Evolutionary conservation across 2,797 vertebrate species (phyloP).

Genomic region (Pterois miles): DNA sequence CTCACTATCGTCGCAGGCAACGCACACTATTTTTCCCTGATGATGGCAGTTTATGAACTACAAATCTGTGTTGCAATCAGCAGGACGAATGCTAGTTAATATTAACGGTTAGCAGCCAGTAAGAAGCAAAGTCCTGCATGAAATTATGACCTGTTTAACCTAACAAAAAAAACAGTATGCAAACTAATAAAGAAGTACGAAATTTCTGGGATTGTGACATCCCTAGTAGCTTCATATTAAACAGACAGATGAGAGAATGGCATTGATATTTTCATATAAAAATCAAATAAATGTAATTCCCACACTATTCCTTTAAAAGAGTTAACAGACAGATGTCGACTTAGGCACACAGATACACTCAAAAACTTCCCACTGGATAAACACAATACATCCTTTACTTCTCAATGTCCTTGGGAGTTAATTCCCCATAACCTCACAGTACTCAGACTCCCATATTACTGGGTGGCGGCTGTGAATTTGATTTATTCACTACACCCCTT

Average conservation of each 20-base stretch:
- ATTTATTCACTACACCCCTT: slow-evolving; percentile 29
- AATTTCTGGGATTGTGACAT: too few relatives aligned
- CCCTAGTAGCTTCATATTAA: neutral
- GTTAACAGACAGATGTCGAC: neutral
- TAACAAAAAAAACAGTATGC: too few relatives aligned
- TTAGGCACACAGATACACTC: neutral
- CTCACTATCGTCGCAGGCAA: too few relatives aligned
- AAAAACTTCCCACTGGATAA: neutral
- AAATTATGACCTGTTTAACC: too few relatives aligned
- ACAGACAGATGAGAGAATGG: neutral
- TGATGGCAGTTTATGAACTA: too few relatives aligned
- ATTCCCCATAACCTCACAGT: slow-evolving; percentile 6
- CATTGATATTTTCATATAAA: neutral
- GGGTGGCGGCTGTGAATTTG: slow-evolving; percentile 21
- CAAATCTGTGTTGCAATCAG: too few relatives aligned
- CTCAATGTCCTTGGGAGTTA: neutral
- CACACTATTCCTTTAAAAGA: neutral
- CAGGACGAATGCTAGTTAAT: too few relatives aligned
- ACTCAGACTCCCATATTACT: slow-evolving; percentile 11
- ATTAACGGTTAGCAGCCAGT: too few relatives aligned
- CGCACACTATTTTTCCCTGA: too few relatives aligned
- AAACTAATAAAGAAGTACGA: too few relatives aligned
- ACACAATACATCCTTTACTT: slow-evolving; percentile 8
- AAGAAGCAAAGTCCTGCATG: too few relatives aligned
- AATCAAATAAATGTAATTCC: neutral